Evolutionary conservation across 2,888 invertebrate genomes (phyloP), one percentile per base, ranked within the genome.

Genomic region (Ptychoptera albimana): DNA sequence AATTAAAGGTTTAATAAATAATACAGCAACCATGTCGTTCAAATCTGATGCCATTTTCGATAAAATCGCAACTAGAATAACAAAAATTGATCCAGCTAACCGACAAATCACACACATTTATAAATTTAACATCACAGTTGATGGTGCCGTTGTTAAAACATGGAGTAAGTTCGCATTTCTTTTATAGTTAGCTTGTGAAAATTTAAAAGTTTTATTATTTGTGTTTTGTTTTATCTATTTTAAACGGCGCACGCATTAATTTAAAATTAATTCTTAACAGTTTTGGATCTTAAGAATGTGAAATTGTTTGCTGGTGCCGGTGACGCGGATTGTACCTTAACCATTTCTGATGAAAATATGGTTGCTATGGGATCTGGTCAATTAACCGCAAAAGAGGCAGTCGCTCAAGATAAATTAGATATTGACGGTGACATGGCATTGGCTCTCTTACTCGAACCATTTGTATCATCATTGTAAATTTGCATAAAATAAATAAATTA

Each of bases 351-450:
- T 43, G 46, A 49, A 14, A 40, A 42, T 32, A 44, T 52, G 37
- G 45, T 47, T 11, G 45, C 40, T 5, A 42, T 52, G 31, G 44
- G 42, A n/a, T 45, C 38, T 11, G 48, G 48, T 9, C 37, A 45
- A 42, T 11, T 49, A 9, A 42, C 44, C 3, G 45, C 50, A 8
- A 48, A 46, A 37, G 43, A 48, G 9, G 51, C 51, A 12, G 16
- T 50, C 10, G 46, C 42, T 5, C 47, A 50, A 35, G 50, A 47
- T 36, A 46, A 45, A 46, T 44, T 52, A n/a, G 45, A 48, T 14
- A 43, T 50, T 39, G 51, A 51, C 14, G 51, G 51, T 12, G 49
- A 51, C 11, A 9, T 50, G n/a, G 45, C 36, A 35, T 34, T 45
- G 10, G 49, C 47, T 14, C 42, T 49, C 37, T 45, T 47, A 41